Percentiles rank a stretch among this genome's conserved stretches.
Evolutionary conservation across 2,113 vertebrate species (phyloP).

Genomic region (Hyperopisus bebe): DNA sequence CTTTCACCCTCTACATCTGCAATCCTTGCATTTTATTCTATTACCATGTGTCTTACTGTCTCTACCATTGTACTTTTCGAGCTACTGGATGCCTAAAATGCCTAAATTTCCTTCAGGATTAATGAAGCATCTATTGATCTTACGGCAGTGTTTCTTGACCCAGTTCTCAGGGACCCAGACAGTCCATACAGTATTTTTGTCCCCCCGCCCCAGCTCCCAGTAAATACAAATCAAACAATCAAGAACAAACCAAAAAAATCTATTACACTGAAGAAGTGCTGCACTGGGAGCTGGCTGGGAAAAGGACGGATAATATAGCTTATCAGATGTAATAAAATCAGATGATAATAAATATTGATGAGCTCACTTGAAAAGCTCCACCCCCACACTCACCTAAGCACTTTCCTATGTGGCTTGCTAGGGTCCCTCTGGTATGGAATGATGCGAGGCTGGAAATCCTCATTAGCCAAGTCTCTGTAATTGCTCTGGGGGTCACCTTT

Average conservation of each 20-base stretch:
- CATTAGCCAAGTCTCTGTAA: slow-evolving; percentile 33
- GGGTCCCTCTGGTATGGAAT: slow-evolving; percentile 86
- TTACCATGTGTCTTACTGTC: too few relatives aligned
- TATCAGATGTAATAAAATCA: background rate
- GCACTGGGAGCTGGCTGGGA: background rate
- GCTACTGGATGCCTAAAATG: too few relatives aligned
- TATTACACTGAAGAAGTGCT: background rate
- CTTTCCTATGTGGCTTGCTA: slow-evolving; percentile 84
- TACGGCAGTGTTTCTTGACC: background rate
- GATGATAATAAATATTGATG: background rate
- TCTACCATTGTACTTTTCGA: too few relatives aligned
- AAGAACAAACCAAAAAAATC: background rate
- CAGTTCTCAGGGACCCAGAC: background rate
- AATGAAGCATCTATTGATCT: background rate
- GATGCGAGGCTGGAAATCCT: slow-evolving; percentile 72
- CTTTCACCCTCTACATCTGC: too few relatives aligned
- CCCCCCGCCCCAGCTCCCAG: too few relatives aligned
- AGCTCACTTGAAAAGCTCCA: background rate
- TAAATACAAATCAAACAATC: background rate
- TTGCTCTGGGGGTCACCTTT: slow-evolving; percentile 34
- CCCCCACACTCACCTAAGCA: slow-evolving; percentile 71
- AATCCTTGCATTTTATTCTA: too few relatives aligned
- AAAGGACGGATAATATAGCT: background rate
- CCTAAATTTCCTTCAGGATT: too few relatives aligned
- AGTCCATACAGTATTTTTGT: too few relatives aligned